Evolutionary conservation across 2,113 vertebrate genomes (phyloP), one percentile per base, ranked within the genome.

Genomic region (Aldabrachelys gigantea): DNA sequence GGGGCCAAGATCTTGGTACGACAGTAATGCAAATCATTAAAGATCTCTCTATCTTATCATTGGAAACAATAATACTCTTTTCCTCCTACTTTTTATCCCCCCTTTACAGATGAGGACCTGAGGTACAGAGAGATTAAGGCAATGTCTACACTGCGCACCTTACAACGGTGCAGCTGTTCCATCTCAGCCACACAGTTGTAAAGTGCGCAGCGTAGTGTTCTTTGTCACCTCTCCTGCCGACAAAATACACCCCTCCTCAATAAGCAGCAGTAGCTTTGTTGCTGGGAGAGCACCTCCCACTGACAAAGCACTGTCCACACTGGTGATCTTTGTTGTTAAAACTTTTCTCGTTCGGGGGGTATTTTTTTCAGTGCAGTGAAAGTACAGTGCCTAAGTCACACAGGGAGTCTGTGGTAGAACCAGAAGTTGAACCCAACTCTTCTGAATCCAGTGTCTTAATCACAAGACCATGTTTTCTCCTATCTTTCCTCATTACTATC

Each of bases 381-480:
- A 50, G 13, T 50, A 50, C 21, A 54, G 53, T 54, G 53, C 53
- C 53, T 21, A 3, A 38, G 27, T 88, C 38, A 12, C 24, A 52
- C 49, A 62, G 31, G 41, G 29, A 29, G 29, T 62, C 57, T 14
- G 29, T 62, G 29, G 22, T 24, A 75, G 65, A 3, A 5, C 1
- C 2, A 38, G 50, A 44, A 85, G 57, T 14, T 3, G 54, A 17
- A 49, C 12, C 14, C 1, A 6, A 47, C 8, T 85, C 4, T 5
- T 56, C 10, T 76, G 38, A 76, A 25, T 41, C 72, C 22, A 75
- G 29, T 82, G 0, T 17, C 0, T 0, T 47, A 49, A 57, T 31
- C 49, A 24, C 5, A n/a, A 50, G 44, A 3, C 38, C 10, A 11
- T 50, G 17, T 86, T 72, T 76, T 69, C 65, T 24, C 5, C 44